phyloP scores from a whole-genome alignment of 1,140 invertebrate genomes.

The Leptestheria dahalacensis region DNA sequence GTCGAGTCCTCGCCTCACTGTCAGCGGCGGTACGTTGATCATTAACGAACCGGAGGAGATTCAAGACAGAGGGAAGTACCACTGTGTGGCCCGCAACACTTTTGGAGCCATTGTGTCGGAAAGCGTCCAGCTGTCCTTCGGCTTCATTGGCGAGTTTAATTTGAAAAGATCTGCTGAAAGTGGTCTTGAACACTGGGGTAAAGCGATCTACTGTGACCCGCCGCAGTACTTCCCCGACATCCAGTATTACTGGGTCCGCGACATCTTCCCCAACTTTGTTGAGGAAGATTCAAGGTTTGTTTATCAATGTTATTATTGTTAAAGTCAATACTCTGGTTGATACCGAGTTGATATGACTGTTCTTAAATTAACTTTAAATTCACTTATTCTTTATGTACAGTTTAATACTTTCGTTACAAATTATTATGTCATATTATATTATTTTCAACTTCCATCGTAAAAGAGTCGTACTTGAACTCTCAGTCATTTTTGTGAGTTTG shows the following conservation, averaged over 20 bases:
- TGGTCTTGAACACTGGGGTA: slow-evolving; percentile 84
- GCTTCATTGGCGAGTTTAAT: slow-evolving; percentile 82
- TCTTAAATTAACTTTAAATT: no score
- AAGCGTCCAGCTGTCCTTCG: slow-evolving; percentile 72
- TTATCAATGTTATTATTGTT: no score
- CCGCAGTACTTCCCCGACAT: slow-evolving; percentile 72
- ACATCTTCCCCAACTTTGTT: slow-evolving; percentile 79
- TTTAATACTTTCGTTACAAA: no score
- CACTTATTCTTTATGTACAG: no score
- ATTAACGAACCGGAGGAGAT: slow-evolving; percentile 70
- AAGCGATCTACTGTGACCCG: slow-evolving; percentile 82
- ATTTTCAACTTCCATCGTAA: no score
- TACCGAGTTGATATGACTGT: no score
- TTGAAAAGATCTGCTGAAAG: slow-evolving; percentile 63
- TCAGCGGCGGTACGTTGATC: slow-evolving; percentile 79
- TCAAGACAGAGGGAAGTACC: slow-evolving; percentile 53
- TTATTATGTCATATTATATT: no score
- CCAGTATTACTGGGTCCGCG: slow-evolving; percentile 74
- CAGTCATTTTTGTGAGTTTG: no score
- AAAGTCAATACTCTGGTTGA: no score
- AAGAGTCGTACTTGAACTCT: no score
- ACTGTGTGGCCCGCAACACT: slow-evolving; percentile 76
- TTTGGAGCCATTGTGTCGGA: slow-evolving; percentile 79
- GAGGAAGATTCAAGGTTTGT: slow-evolving; percentile 62
- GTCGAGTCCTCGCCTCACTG: slow-evolving; percentile 52